phyloP scores from a whole-genome alignment of 2,888 invertebrate species.

The Ochropleura plecta region DNA sequence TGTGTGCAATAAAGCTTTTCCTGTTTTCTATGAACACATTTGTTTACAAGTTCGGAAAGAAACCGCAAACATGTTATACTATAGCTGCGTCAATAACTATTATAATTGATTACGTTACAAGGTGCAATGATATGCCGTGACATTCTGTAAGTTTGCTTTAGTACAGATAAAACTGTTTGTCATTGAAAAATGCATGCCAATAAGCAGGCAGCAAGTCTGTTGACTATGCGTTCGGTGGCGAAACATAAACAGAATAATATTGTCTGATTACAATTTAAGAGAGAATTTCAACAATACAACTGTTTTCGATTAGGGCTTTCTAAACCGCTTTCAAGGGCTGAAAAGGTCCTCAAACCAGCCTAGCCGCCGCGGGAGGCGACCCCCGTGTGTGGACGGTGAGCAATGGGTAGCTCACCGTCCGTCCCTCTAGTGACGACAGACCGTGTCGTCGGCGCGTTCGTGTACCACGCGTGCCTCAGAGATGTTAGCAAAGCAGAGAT shows the following conservation, averaged over 20 bases:
- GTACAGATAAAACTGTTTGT: constrained; percentile 19
- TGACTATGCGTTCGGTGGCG: background rate
- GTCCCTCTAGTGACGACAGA: no score
- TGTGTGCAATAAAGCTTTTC: background rate
- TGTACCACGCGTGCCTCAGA: no score
- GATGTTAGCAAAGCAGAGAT: no score
- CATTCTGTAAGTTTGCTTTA: constrained; percentile 44
- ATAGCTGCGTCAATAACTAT: constrained; percentile 4
- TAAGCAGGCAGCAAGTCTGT: no score
- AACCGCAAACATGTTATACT: background rate
- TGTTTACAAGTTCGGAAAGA: background rate
- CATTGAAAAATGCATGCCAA: constrained; percentile 23
- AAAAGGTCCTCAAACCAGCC: background rate
- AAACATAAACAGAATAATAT: background rate
- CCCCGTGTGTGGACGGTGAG: no score
- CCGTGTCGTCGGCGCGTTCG: no score
- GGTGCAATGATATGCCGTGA: constrained; percentile 15
- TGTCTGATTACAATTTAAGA: no score
- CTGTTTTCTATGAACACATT: background rate
- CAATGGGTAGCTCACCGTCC: no score
- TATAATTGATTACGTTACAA: constrained; percentile 7
- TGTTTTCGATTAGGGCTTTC: background rate
- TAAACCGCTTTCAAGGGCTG: background rate
- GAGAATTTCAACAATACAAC: no score
- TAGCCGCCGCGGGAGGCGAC: no score